Base-by-base conservation (phyloP, 2,797 vertebrate genomes). In the Notolepis coatsorum region DNA sequence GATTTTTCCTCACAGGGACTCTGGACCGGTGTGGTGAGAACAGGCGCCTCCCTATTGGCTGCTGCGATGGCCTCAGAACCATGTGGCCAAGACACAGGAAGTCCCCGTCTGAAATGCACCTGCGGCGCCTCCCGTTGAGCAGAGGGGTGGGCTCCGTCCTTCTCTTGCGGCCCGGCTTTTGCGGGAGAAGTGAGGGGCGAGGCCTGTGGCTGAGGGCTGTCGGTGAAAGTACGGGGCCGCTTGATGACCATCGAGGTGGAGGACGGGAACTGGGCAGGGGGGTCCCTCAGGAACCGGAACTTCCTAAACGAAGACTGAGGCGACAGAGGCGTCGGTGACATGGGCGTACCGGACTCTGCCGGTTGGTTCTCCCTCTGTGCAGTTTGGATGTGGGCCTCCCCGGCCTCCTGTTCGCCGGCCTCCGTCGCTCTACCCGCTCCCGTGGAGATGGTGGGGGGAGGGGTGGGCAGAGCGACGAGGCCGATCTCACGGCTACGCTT, bases 291-390 rank as follows among this genome's bases (percentile, higher is more conserved):
- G 46, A 92, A 85, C 9, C 87, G 81, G 59, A 91, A 91, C 75
- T 93, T 94, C 86, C 89, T 94, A 56, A 82, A 81, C 13, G 90
- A 72, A 2, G 90, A 87, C 65, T 88, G 89, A 18, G 85, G 68
- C 7, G 85, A 81, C 54, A 76, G 48, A 37, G 85, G 67, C 10
- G 76, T 74, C 42, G 65, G 50, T 43, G 88, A 85, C 64, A 68
- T 48, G 28, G 74, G 15, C 23, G 70, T 47, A 41, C 53, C 54
- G 42, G 84, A 66, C 21, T 81, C 79, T 53, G 75, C 56, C 25
- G 81, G 65, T 24, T 68, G 84, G 58, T 27, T 28, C 51, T 77
- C 73, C 27, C 41, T 65, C 57, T 7, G 33, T 50, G 68, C 31
- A 49, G 62, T 12, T 24, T 79, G 64, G 56, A 54, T 69, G 37